Base-by-base conservation (phyloP, 1,140 invertebrate species). In the Anastrepha obliqua region DNA sequence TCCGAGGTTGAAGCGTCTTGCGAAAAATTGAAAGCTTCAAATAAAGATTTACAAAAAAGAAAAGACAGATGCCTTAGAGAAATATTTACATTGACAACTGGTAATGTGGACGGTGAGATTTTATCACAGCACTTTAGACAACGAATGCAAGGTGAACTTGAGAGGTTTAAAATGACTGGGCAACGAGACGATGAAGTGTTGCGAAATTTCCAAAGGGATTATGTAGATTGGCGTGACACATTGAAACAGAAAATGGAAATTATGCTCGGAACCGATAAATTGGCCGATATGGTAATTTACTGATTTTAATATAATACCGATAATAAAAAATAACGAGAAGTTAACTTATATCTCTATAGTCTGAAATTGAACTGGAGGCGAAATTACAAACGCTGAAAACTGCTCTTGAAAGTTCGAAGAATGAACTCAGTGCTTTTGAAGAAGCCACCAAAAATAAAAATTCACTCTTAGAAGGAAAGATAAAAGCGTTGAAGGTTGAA, bases 341-440 rank as follows among this genome's bases (percentile, higher is more conserved):
- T 78, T 0, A 55, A 9, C 17, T 55, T 11, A 17, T 51, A n/a
- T 11, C 1, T 55, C 0, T 58, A 20, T 17, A 81, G 74, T n/a
- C 74, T 13, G 15, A 81, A 29, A 15, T 13, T 7, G 44, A 58
- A 7, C 20, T 81, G 7, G 42, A 9, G 47, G 17, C 17, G 6
- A 81, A 81, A 55, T 2, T 81, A 2, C 13, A 20, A 51, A 55
- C 47, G n/a, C 8, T 51, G 2, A n/a, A 42, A 4, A 29, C 2
- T n/a, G 6, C 7, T 20, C 7, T 47, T 29, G 17, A 29, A 55
- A 58, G 55, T 58, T 7, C 15, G 9, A 8, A 81, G 44, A 55
- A 9, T 55, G 74, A 81, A 29, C 74, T 81, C 8, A 81, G 55
- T 58, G 47, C n/a, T 55, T 8, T 81, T 55, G 74, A 81, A 29